Evolutionary conservation across 2,113 vertebrate species (phyloP).

Genomic region (Ammodytes marinus): DNA sequence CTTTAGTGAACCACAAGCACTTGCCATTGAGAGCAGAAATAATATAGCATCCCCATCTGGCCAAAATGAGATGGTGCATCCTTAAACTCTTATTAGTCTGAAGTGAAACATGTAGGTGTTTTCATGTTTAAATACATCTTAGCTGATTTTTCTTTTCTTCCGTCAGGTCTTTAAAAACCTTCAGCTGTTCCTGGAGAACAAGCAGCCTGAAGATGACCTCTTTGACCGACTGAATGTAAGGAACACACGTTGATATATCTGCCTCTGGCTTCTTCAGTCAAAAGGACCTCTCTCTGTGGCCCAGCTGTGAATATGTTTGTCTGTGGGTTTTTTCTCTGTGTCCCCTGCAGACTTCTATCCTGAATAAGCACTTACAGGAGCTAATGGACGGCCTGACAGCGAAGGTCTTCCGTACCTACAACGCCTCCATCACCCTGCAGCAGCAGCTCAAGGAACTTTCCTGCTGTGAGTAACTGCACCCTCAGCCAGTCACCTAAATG

Average conservation of each 20-base stretch:
- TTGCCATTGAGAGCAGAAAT: slow-evolving; percentile 34
- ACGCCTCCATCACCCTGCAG: slow-evolving; percentile 98
- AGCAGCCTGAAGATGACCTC: slow-evolving; percentile 96
- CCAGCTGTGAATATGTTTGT: background rate
- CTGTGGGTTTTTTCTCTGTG: slow-evolving; percentile 71
- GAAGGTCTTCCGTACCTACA: slow-evolving; percentile 99
- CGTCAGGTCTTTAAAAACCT: slow-evolving; percentile 97
- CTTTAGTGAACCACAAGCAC: slow-evolving; percentile 25
- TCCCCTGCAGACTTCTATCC: slow-evolving; percentile 93
- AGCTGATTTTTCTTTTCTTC: background rate
- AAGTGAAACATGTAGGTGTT: background rate
- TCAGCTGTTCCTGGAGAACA: slow-evolving; percentile 97
- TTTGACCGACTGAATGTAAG: slow-evolving; percentile 98
- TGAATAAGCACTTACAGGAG: slow-evolving; percentile 99
- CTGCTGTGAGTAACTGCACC: slow-evolving; percentile 85
- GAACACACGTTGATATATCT: slow-evolving; percentile 22
- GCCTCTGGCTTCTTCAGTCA: background rate
- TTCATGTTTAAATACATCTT: background rate
- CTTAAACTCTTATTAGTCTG: background rate
- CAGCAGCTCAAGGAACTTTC: slow-evolving; percentile 96
- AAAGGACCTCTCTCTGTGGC: background rate
- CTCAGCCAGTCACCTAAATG: slow-evolving; percentile 6
- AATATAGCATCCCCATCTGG: slow-evolving; percentile 46
- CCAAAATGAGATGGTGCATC: slow-evolving; percentile 29
- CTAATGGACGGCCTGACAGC: slow-evolving; percentile 98